Base-by-base conservation (phyloP, 2,888 invertebrate genomes). In the Cryptocephalus moraei region DNA sequence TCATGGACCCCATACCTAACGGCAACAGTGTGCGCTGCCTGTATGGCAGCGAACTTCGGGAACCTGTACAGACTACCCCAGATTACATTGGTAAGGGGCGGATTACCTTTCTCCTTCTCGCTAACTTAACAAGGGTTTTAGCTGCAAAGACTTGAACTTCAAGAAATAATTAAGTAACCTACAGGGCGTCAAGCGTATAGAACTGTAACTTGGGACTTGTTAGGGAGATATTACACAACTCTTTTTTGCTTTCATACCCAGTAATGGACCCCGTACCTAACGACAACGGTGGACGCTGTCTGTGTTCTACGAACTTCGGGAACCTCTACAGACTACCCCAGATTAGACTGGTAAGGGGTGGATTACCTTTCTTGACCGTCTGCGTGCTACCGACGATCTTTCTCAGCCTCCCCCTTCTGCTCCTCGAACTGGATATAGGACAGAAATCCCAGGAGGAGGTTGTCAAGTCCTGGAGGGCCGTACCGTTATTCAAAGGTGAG, bases 381-480 rank as follows among this genome's bases (percentile, higher is more conserved):
- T 72, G 78, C 56, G 69, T 76, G 1, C 59, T 71, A 9, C 70
- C 78, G 1, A 67, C 75, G 50, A 50, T 76, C 8, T 50, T 71
- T 3, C 66, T 81, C 12, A 79, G 78, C 2, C 63, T 80, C 33
- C 81, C 82, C 0, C 63, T 77, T n/a, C 69, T 75, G 1, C 72
- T 81, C 55, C 68, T 82, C 45, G 81, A 82, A 64, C 70, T 82
- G 13, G 77, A 80, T 0, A 66, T 80, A 1, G 82, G 81, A 8
- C 80, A 81, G 62, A 71, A 82, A 47, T 79, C 80, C 47, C 80
- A 81, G 62, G 80, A 81, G 58, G 81, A 81, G 32, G 75, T 78
- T 13, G 77, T 79, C 6, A 81, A 80, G 42, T 71, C 79, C 13
- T 82, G 81, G 81, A 73, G 77, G 53, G 81, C 80, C 1, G 79